Conservation (phyloP, 2,113 vertebrate genomes). For the Sciurus niger region DNA sequence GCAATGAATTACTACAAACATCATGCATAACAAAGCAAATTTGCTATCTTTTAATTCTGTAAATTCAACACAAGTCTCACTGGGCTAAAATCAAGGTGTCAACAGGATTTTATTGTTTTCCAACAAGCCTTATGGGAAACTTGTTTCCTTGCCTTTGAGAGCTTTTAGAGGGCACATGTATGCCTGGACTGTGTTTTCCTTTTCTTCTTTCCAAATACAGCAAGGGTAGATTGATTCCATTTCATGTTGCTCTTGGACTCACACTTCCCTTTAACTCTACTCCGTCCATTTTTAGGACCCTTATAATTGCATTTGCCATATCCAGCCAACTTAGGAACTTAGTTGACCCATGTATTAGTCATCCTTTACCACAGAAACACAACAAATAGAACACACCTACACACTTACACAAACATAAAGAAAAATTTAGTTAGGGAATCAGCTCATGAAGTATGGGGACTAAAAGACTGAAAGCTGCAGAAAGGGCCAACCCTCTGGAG, state of each 20-base stretch:
- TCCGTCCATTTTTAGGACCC: neutral
- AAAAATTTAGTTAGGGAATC: neutral
- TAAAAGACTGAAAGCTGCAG: fast-evolving
- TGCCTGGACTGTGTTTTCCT: neutral
- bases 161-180: neutral
- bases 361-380: neutral
- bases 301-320: neutral
- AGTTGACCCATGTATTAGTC: neutral
- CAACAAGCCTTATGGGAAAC: neutral
- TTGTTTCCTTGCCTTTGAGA: neutral
- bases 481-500: neutral
- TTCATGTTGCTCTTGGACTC: fast-evolving
- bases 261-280: neutral
- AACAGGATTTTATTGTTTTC: neutral
- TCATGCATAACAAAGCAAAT: neutral
- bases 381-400: neutral
- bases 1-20: neutral
- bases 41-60: neutral
- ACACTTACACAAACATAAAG: fast-evolving
- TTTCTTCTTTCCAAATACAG: neutral
- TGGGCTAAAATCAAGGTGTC: neutral
- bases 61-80: neutral
- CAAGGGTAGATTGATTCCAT: fast-evolving
- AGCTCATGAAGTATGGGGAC: fast-evolving
- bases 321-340: neutral